Percentiles rank a stretch among this genome's conserved stretches.
Conservation (phyloP, 1,140 invertebrate species). For the Eumeta japonica region DNA sequence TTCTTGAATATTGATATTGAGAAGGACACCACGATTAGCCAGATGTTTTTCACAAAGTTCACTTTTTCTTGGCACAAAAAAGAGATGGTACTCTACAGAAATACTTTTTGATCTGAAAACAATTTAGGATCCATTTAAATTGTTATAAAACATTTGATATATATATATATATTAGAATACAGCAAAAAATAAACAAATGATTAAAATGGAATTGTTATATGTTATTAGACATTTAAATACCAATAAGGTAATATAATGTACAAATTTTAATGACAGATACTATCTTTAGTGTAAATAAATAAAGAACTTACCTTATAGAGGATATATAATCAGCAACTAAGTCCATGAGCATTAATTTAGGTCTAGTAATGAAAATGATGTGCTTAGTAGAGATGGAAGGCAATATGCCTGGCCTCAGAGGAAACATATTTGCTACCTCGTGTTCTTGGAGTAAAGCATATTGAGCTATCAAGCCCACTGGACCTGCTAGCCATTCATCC, state of each 20-base stretch:
- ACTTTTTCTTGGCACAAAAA: conserved; percentile 87
- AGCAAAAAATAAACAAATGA: too few relatives aligned
- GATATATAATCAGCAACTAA: conserved; percentile 81
- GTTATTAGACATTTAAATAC: too few relatives aligned
- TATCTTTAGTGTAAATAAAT: neutral
- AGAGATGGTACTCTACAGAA: conserved; percentile 68
- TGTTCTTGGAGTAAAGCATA: conserved; percentile 78
- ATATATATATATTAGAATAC: too few relatives aligned
- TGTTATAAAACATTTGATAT: too few relatives aligned
- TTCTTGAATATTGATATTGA: conserved; percentile 78
- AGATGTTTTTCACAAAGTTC: conserved; percentile 82
- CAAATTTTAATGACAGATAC: conserved; percentile 6
- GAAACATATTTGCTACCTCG: conserved; percentile 77
- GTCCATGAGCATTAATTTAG: conserved; percentile 81
- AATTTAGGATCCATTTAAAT: too few relatives aligned
- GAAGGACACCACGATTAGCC: conserved; percentile 77
- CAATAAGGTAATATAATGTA: conserved; percentile 6
- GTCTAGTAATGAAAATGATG: conserved; percentile 86
- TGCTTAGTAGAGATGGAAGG: conserved; percentile 73
- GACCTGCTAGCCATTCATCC: conserved; percentile 86
- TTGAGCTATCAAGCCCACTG: conserved; percentile 83
- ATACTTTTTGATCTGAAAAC: conserved; percentile 33
- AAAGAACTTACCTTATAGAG: conserved; percentile 47
- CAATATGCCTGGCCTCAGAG: conserved; percentile 67
- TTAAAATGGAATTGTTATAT: too few relatives aligned